Evolutionary conservation across 2,113 vertebrate genomes (phyloP).

Genomic region (Eulemur macaco): DNA sequence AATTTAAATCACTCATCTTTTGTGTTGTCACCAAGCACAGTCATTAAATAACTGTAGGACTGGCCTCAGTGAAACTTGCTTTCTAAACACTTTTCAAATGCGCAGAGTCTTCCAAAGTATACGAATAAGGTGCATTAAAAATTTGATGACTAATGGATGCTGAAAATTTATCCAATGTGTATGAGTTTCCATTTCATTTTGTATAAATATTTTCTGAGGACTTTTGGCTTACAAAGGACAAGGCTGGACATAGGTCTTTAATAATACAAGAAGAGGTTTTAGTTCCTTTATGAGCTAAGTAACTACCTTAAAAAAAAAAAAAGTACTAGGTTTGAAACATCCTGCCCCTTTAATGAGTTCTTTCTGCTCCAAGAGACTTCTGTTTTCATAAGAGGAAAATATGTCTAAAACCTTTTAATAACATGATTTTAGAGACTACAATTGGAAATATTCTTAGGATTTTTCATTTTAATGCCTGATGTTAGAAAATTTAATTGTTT

Average conservation of each 20-base stretch:
- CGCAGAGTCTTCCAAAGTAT: not conserved
- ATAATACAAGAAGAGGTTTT: constrained; percentile 37
- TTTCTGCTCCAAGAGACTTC: not conserved
- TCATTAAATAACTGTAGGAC: not conserved
- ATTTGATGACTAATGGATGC: not conserved
- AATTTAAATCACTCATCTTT: constrained; percentile 7
- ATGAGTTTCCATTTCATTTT: constrained; percentile 39
- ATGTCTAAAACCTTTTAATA: not conserved
- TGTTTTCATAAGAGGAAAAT: not conserved
- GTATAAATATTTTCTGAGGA: constrained; percentile 40
- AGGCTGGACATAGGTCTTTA: not conserved
- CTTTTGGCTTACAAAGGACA: constrained; percentile 25
- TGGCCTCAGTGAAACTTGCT: constrained; percentile 6
- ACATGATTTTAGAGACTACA: not conserved
- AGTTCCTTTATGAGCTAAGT: constrained; percentile 25
- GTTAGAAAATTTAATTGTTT: not conserved
- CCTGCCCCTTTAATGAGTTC: not conserved
- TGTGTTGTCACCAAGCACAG: not conserved
- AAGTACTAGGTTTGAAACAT: constrained; percentile 19
- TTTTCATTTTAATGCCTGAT: not conserved
- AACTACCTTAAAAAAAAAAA: not conserved
- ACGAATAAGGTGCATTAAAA: constrained; percentile 42
- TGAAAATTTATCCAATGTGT: not conserved
- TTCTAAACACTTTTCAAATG: constrained; percentile 8
- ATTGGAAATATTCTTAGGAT: not conserved